Evolutionary conservation across 2,113 vertebrate genomes (phyloP).

Genomic region (Tursiops truncatus): DNA sequence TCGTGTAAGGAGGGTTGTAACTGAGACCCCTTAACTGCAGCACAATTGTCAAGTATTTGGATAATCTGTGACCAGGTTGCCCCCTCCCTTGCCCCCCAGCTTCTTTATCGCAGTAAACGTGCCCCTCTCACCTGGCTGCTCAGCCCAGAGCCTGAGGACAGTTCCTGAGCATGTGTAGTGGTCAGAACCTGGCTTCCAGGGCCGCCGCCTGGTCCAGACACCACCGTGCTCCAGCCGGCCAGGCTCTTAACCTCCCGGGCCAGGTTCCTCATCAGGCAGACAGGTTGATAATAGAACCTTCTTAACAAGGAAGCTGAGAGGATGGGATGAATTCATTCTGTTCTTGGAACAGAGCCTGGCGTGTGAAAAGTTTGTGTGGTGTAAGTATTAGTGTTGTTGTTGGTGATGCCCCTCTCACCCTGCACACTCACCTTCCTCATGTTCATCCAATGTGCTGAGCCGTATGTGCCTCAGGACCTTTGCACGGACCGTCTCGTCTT

Average conservation of each 20-base stretch:
- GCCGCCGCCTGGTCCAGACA: not conserved
- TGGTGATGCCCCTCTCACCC: not conserved
- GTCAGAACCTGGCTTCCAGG: not conserved
- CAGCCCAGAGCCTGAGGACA: not conserved
- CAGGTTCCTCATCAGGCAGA: not conserved
- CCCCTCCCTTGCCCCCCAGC: too few species aligned
- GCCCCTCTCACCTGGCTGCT: too few species aligned
- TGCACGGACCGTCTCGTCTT: not conserved
- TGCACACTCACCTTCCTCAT: too few species aligned
- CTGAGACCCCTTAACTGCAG: not conserved
- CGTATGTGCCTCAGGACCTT: not conserved
- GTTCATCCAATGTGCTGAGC: fast-evolving
- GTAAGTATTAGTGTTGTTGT: fast-evolving
- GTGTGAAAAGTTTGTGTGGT: not conserved
- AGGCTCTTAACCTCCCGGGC: not conserved
- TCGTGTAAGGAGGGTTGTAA: fast-evolving
- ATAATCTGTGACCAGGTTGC: too few species aligned
- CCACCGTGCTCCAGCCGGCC: fast-evolving
- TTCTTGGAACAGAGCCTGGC: not conserved
- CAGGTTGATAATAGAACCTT: not conserved
- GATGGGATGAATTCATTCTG: fast-evolving
- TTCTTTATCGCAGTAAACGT: not conserved
- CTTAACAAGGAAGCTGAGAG: not conserved
- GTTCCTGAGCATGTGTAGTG: not conserved
- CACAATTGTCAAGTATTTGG: fast-evolving